Conservation (phyloP, 2,113 vertebrate species). For the Chunga burmeisteri region DNA sequence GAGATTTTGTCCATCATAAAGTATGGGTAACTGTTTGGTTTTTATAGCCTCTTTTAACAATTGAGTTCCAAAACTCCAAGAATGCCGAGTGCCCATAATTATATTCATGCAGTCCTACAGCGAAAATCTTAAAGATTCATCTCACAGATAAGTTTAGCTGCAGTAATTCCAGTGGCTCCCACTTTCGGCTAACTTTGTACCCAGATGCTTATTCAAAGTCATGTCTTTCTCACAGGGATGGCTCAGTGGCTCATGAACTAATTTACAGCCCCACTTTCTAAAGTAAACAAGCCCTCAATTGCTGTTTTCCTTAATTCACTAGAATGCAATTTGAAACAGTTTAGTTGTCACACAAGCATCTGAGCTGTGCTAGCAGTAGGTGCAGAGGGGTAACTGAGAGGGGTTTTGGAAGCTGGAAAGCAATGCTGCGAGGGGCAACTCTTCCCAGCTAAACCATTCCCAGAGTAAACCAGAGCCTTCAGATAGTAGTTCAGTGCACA, state of each 20-base stretch:
- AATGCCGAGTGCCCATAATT: accelerated
- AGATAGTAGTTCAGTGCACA: background rate
- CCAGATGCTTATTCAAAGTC: background rate
- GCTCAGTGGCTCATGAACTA: background rate
- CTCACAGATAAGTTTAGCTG: background rate
- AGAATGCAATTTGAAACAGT: background rate
- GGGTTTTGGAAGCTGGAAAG: background rate
- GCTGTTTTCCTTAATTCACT: background rate
- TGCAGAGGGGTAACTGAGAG: background rate
- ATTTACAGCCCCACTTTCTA: background rate
- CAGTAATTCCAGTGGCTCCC: background rate
- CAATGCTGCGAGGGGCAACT: background rate
- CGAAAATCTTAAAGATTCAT: background rate
- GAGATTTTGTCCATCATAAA: background rate
- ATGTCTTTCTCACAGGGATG: background rate
- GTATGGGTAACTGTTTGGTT: accelerated
- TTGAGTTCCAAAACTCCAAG: background rate
- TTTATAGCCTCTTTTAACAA: background rate
- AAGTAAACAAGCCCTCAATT: background rate
- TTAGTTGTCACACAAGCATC: background rate
- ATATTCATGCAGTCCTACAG: background rate
- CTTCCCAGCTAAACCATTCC: background rate
- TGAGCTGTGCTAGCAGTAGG: background rate
- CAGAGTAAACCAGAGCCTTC: background rate
- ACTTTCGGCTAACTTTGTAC: background rate